Conservation (phyloP, 2,888 invertebrate genomes). For the Drosophila seclusa region DNA sequence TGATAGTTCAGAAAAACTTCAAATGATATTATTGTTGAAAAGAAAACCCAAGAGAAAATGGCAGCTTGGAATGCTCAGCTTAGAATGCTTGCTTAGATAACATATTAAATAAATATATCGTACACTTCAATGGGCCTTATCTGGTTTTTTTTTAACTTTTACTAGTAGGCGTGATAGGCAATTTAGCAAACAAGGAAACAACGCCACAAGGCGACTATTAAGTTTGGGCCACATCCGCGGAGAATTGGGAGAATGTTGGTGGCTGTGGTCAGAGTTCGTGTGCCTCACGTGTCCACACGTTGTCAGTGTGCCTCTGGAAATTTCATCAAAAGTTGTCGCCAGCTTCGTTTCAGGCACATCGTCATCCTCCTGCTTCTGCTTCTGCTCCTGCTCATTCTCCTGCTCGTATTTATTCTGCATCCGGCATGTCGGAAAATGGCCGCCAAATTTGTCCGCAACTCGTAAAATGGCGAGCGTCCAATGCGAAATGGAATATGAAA, state of each 20-base stretch:
- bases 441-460: conserved; percentile 74
- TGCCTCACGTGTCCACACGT: conserved; percentile 33
- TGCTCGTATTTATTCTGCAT: conserved; percentile 14
- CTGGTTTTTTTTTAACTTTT: background rate
- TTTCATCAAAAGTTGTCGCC: conserved; percentile 65
- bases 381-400: background rate
- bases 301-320: conserved; percentile 31
- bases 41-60: background rate
- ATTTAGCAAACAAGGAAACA: conserved; percentile 20
- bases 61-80: background rate
- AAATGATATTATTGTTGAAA: background rate
- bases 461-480: conserved; percentile 55
- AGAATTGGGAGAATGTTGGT: conserved; percentile 33
- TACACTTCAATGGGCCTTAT: background rate
- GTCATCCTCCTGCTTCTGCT: conserved; percentile 5
- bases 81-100: background rate
- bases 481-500: conserved; percentile 52
- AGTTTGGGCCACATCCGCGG: conserved; percentile 54
- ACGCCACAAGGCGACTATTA: conserved; percentile 43
- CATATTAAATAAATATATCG: background rate
- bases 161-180: conserved; percentile 22
- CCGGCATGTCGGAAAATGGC: conserved; percentile 41
- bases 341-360: conserved; percentile 24
- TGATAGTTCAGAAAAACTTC: background rate
- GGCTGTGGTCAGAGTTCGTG: conserved; percentile 13